Percentiles rank a stretch among this genome's conserved stretches.
phyloP scores from a whole-genome alignment of 2,888 invertebrate species.

The Drosophila kokeensis region DNA sequence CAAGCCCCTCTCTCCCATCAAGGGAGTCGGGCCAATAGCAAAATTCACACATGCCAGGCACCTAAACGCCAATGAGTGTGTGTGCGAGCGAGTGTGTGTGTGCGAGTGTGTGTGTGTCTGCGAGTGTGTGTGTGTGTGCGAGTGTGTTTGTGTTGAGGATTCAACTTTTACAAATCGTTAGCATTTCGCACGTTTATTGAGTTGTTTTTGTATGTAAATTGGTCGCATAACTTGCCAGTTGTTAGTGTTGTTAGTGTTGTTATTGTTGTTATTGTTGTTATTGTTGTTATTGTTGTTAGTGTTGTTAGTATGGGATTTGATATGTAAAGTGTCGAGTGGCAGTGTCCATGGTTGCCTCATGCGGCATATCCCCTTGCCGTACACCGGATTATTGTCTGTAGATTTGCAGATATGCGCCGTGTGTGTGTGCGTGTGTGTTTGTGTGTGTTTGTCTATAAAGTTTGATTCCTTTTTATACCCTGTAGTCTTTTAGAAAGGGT shows the following conservation, averaged over 20 bases:
- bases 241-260: no score
- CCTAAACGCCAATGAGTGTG: constrained; percentile 2
- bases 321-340: constrained; percentile 71
- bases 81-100: background rate
- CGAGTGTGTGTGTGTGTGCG: background rate
- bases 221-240: constrained; percentile 71
- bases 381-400: constrained; percentile 77
- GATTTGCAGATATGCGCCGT: constrained; percentile 64
- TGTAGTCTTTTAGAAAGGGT: background rate
- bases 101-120: background rate
- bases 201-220: constrained; percentile 81
- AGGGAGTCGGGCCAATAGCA: constrained; percentile 39
- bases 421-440: constrained; percentile 18
- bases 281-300: constrained; percentile 38
- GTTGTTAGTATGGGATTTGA: constrained; percentile 39
- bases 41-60: constrained; percentile 37
- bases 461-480: constrained; percentile 63
- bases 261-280: constrained; percentile 17
- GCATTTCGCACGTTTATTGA: constrained; percentile 81
- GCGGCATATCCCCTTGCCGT: constrained; percentile 44
- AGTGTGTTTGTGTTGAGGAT: constrained; percentile 36
- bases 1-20: background rate
- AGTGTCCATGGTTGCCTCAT: constrained; percentile 41
- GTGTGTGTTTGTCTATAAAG: constrained; percentile 66
- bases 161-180: constrained; percentile 79